Conservation (phyloP, 2,888 invertebrate genomes). For the Pseudococcus longispinus region DNA sequence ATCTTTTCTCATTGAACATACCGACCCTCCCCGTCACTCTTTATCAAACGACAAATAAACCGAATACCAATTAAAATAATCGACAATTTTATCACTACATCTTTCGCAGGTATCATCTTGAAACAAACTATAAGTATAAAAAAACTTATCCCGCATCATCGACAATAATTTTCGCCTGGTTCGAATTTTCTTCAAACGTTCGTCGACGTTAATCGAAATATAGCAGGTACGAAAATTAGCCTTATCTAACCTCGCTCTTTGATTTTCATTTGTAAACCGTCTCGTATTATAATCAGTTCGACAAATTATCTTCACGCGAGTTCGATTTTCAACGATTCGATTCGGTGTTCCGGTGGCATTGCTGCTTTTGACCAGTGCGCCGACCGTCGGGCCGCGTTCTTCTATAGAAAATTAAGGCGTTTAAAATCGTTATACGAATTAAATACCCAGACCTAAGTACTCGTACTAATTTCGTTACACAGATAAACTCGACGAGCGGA, state of each 20-base stretch:
- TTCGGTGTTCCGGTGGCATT: background rate
- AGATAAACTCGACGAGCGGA: background rate
- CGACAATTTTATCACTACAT: background rate
- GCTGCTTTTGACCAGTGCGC: background rate
- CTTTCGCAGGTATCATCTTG: background rate
- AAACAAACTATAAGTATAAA: background rate
- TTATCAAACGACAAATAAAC: no score
- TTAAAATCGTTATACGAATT: conserved; percentile 1
- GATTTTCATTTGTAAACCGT: background rate
- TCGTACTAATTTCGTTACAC: background rate
- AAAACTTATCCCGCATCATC: background rate
- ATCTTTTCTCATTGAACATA: no score
- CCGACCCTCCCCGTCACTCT: no score
- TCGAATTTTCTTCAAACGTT: background rate
- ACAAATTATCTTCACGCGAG: conserved; percentile 11
- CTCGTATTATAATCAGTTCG: background rate
- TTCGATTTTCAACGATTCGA: background rate
- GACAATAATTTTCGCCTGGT: background rate
- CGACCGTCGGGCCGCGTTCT: background rate
- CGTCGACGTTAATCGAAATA: background rate
- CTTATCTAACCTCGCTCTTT: background rate
- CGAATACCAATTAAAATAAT: background rate
- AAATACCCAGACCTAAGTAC: background rate
- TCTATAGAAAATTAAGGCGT: background rate
- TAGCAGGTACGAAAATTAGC: background rate